Base-by-base conservation (phyloP, 2,888 invertebrate genomes). In the Drymonia ruficornis region DNA sequence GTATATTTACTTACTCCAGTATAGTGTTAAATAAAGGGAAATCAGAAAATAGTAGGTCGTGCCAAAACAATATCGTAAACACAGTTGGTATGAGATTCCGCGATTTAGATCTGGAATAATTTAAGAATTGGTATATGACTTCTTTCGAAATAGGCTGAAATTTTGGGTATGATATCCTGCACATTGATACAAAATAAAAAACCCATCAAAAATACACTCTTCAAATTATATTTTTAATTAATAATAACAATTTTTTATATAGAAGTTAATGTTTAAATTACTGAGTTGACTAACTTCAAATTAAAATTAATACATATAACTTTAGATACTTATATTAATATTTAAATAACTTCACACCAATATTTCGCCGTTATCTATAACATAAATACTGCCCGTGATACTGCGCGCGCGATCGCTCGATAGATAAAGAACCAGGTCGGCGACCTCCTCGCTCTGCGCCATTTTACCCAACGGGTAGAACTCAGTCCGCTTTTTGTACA, bases 381-480 rank as follows among this genome's bases (percentile, higher is more conserved):
- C 82, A 67, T 84, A 80, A 76, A 86, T 82, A 53, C 95, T 95
- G 15, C 98, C 99, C 15, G 99, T 99, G 52, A 97, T 97, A 87
- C 97, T 98, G 69, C 96, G 96, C 34, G 97, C 96, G 65, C 95
- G 94, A 71, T 96, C 95, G 69, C 97, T 96, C 8, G 98, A 98
- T 66, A 99, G 93, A 91, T 98, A 99, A 52, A 96, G 95, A 77
- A 99, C 98, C 11, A 97, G 94, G 72, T 95, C 94, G 18, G 99
- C 98, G 4, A 98, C 97, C 91, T 99, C 99, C 47, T 95, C 94
- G 19, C 95, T 95, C 68, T 95, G 91, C 18, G 97, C 98, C 47
- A 96, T 94, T 74, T 98, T 94, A 34, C 98, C 96, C 44, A 99
- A 89, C 0, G 99, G 97, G 89, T 98, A 98, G 0, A 96, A 97